Evolutionary conservation across 2,888 invertebrate species (phyloP).

Genomic region (Baronia brevicornis): DNA sequence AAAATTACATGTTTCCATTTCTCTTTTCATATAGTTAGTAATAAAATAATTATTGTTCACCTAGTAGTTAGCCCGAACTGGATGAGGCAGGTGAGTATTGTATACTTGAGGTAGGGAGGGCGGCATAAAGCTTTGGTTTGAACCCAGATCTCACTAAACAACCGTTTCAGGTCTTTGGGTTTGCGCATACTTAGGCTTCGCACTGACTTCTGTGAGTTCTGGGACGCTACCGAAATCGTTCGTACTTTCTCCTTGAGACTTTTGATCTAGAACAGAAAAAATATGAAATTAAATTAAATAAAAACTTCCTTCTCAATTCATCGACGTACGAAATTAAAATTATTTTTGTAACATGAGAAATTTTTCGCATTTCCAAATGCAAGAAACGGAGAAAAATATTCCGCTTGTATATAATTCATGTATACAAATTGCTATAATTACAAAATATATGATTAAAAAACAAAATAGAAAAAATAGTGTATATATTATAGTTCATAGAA

Average conservation of each 20-base stretch:
- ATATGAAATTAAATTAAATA: too few species aligned
- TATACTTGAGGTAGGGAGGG: slow-evolving; percentile 84
- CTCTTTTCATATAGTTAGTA: background rate
- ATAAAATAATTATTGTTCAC: slow-evolving; percentile 39
- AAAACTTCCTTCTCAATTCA: too few species aligned
- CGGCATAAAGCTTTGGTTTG: slow-evolving; percentile 84
- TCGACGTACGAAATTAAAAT: too few species aligned
- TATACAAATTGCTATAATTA: background rate
- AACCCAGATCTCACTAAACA: slow-evolving; percentile 82
- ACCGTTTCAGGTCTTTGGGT: slow-evolving; percentile 81
- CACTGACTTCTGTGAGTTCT: slow-evolving; percentile 79
- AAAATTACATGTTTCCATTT: too few species aligned
- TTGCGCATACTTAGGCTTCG: slow-evolving; percentile 81
- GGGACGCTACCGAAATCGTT: slow-evolving; percentile 78
- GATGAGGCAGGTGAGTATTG: slow-evolving; percentile 84
- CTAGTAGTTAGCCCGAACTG: slow-evolving; percentile 89
- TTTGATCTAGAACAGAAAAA: slow-evolving; percentile 72
- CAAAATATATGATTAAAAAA: too few species aligned
- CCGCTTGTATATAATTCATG: background rate
- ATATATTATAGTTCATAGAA: too few species aligned
- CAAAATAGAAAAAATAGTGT: too few species aligned
- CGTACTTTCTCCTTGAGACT: slow-evolving; percentile 81
- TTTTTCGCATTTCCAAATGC: too few species aligned
- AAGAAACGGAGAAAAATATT: too few species aligned
- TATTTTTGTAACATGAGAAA: too few species aligned